Conservation (phyloP, 1,140 invertebrate genomes). For the Eriocheir sinensis region DNA sequence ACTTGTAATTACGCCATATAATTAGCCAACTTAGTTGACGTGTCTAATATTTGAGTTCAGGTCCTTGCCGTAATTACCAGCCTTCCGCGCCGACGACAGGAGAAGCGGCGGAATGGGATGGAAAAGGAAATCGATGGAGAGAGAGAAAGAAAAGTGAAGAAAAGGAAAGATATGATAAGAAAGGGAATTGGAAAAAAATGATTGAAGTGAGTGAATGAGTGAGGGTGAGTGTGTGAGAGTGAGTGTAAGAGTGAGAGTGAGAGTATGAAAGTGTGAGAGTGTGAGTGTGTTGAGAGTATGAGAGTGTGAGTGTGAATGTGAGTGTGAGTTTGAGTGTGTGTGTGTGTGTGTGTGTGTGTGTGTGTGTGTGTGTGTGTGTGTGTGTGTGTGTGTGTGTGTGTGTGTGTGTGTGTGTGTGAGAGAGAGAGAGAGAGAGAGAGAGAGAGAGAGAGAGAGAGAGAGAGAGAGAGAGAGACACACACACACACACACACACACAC, state of each 20-base stretch:
- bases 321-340: neutral
- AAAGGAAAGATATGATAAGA: neutral
- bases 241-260: conserved; percentile 1
- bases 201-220: neutral
- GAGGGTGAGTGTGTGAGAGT: conserved; percentile 18
- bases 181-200: too few relatives aligned
- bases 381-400: too few relatives aligned
- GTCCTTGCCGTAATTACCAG: neutral
- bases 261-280: too few relatives aligned
- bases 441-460: too few relatives aligned
- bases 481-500: conserved; percentile 22
- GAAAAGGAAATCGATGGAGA: neutral
- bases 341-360: conserved; percentile 13
- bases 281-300: too few relatives aligned
- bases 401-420: too few relatives aligned
- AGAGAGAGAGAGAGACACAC: neutral
- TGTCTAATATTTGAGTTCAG: neutral
- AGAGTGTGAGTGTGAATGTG: too few relatives aligned
- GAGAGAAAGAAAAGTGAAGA: neutral
- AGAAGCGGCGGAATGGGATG: neutral
- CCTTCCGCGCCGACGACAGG: too few relatives aligned
- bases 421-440: too few relatives aligned
- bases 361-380: conserved; percentile 13
- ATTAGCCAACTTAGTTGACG: neutral
- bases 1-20: conserved; percentile 17